phyloP scores from a whole-genome alignment of 2,888 invertebrate genomes.

The Sturmia bella region DNA sequence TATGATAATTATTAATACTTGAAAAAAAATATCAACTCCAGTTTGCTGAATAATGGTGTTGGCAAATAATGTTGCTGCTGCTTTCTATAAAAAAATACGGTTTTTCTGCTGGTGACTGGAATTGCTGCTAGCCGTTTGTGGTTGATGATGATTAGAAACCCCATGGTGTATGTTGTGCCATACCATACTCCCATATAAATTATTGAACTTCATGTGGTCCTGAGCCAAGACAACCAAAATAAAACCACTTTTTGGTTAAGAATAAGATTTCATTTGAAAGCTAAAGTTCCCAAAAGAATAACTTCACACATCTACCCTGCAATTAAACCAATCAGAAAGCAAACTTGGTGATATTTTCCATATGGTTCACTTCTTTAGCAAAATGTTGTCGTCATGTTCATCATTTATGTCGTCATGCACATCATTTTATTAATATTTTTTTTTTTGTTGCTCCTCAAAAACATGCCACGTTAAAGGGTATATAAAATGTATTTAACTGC shows the following conservation, averaged over 20 bases:
- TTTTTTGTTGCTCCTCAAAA: slow-evolving; percentile 5
- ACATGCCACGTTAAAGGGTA: slow-evolving; percentile 56
- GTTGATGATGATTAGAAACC: slow-evolving; percentile 67
- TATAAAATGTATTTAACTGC: slow-evolving; percentile 23
- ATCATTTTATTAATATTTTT: slow-evolving; percentile 51
- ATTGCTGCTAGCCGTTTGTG: slow-evolving; percentile 25
- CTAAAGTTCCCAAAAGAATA: neutral
- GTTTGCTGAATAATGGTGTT: slow-evolving; percentile 38
- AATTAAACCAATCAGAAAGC: slow-evolving; percentile 28
- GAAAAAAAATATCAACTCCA: slow-evolving; percentile 42
- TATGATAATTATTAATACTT: slow-evolving; percentile 60
- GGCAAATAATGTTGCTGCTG: slow-evolving; percentile 36
- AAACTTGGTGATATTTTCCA: slow-evolving; percentile 37
- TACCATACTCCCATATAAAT: slow-evolving; percentile 66
- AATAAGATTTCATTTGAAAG: slow-evolving; percentile 17
- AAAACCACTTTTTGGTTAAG: neutral
- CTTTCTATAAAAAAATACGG: neutral
- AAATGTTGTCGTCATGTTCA: slow-evolving; percentile 61
- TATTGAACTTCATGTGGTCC: slow-evolving; percentile 66
- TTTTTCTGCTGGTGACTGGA: neutral
- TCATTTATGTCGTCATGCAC: slow-evolving; percentile 58
- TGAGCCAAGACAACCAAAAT: slow-evolving; percentile 1
- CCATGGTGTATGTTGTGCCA: slow-evolving; percentile 68
- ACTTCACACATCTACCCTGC: neutral
- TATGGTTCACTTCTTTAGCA: slow-evolving; percentile 9